phyloP scores from a whole-genome alignment of 2,797 vertebrate species.

The Cygnus olor region DNA sequence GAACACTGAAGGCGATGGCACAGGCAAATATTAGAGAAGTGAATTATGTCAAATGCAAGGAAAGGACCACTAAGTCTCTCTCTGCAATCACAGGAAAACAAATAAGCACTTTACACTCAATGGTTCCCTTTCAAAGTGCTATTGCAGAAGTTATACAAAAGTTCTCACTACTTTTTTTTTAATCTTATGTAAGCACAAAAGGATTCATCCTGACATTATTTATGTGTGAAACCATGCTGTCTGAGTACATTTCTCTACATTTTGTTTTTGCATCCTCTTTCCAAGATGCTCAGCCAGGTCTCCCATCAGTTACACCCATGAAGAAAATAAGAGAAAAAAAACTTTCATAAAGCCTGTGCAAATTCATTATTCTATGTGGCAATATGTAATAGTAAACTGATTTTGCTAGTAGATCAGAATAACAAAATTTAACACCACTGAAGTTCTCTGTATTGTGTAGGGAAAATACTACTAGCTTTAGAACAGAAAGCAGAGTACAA shows the following conservation, averaged over 20 bases:
- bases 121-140: neutral
- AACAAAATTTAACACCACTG: neutral
- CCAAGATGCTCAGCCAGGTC: neutral
- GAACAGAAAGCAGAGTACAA: neutral
- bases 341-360: conserved; percentile 9
- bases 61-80: neutral
- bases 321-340: conserved; percentile 1
- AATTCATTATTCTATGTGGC: neutral
- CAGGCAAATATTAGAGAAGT: neutral
- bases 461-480: neutral
- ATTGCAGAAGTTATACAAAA: neutral
- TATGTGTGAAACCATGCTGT: neutral
- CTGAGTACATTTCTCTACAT: neutral
- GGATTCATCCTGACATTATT: neutral
- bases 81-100: neutral
- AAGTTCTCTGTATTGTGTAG: neutral
- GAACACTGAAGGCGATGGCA: neutral
- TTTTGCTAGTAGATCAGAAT: neutral
- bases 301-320: conserved; percentile 1
- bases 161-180: neutral
- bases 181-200: neutral
- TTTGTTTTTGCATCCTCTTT: neutral
- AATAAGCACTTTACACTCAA: neutral
- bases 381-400: neutral
- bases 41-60: neutral